A percentile compares a stretch with the other conserved stretches of the same genome.
Evolutionary conservation across 2,888 invertebrate genomes (phyloP).

Genomic region (Lamellibrachia satsuma): DNA sequence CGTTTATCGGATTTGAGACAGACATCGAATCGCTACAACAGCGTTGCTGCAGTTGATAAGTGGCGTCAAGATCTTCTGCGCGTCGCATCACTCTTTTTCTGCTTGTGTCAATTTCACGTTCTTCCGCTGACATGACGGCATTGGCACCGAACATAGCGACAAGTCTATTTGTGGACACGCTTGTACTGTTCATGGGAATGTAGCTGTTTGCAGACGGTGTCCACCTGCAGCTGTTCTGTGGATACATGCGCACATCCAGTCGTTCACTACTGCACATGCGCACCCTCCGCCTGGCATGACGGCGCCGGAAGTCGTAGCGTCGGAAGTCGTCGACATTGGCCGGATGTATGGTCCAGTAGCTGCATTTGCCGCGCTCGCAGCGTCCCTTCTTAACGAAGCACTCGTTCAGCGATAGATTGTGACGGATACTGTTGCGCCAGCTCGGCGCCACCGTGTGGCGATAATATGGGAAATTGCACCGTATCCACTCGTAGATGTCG

Average conservation of each 20-base stretch:
- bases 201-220: not conserved
- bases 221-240: not conserved
- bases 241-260: not conserved
- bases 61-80: not conserved
- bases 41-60: not conserved
- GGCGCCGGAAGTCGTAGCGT: not conserved
- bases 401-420: constrained; percentile 61
- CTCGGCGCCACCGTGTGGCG: constrained; percentile 54
- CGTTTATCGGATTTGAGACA: not conserved
- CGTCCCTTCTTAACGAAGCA: constrained; percentile 61
- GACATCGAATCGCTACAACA: not conserved
- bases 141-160: not conserved
- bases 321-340: not conserved
- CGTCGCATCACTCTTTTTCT: not conserved
- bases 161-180: not conserved
- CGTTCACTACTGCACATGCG: constrained; percentile 10
- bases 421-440: constrained; percentile 63
- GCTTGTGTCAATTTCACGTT: not conserved
- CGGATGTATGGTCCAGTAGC: constrained; percentile 17
- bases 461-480: constrained; percentile 58
- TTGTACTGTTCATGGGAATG: not conserved
- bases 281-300: not conserved
- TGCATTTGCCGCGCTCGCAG: constrained; percentile 82
- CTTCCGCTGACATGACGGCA: not conserved
- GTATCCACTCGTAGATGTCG: constrained; percentile 62